Conservation (phyloP, 2,797 vertebrate species). For the Syncerus caffer region DNA sequence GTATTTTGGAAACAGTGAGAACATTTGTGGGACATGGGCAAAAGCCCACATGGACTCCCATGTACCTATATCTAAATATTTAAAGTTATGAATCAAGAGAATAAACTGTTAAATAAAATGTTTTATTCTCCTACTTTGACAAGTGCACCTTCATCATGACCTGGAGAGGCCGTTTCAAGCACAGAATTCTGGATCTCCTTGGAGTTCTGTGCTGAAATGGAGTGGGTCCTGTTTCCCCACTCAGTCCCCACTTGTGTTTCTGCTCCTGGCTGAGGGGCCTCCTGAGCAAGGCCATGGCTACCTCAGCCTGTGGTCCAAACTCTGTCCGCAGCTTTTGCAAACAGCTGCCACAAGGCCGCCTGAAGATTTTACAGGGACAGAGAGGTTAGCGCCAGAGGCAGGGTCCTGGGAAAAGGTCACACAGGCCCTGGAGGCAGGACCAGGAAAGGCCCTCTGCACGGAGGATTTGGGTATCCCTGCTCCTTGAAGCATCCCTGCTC, state of each 20-base stretch:
- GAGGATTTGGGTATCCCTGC: not conserved
- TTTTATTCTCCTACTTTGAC: not conserved
- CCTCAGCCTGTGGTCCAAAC: not conserved
- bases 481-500: not conserved
- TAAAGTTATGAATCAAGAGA: not conserved
- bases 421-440: not conserved
- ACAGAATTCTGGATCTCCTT: not conserved
- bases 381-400: not conserved
- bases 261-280: not conserved
- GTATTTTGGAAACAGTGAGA: not conserved
- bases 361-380: not conserved
- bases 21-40: not conserved
- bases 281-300: not conserved
- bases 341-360: not conserved
- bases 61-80: not conserved
- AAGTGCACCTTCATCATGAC: not conserved
- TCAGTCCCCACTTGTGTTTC: not conserved
- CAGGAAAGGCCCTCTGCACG: not conserved
- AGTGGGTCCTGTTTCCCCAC: too few species aligned
- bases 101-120: not conserved
- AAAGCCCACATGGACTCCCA: not conserved
- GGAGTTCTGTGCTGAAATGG: not conserved
- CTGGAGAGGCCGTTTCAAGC: not conserved
- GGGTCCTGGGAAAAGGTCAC: not conserved
- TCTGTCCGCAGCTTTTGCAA: not conserved